Conservation (phyloP, 1,140 invertebrate species). For the Brachionus angularis region DNA sequence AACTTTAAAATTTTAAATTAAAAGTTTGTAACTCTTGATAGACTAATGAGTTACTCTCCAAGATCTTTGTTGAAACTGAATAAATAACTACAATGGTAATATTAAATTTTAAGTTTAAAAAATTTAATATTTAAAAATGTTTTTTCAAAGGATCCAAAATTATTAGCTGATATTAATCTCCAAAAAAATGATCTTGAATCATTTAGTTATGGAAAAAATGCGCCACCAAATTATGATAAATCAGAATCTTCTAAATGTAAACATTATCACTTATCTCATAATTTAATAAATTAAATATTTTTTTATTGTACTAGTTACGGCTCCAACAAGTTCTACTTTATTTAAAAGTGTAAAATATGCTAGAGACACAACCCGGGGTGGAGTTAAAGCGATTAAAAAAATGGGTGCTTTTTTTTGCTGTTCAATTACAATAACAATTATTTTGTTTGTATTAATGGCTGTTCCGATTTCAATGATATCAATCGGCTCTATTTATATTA, state of each 20-base stretch:
- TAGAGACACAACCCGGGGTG: neutral
- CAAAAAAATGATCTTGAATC: neutral
- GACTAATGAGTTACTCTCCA: too few species aligned
- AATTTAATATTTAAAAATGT: neutral
- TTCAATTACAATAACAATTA: constrained; percentile 1
- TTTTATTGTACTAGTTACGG: neutral
- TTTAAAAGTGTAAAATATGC: constrained; percentile 34
- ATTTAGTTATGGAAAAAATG: constrained; percentile 19
- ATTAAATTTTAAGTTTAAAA: neutral
- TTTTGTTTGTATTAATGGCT: constrained; percentile 21
- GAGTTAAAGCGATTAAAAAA: neutral
- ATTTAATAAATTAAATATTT: too few species aligned
- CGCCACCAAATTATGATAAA: neutral
- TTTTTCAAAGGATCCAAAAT: neutral
- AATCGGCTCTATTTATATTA: neutral
- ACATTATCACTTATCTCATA: too few species aligned
- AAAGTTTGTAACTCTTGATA: too few species aligned
- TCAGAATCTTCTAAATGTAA: neutral
- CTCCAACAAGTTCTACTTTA: constrained; percentile 6
- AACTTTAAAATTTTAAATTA: too few species aligned
- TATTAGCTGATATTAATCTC: neutral
- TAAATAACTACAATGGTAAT: too few species aligned
- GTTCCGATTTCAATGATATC: constrained; percentile 30
- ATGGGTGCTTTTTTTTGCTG: neutral
- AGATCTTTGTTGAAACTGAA: too few species aligned